Base-by-base conservation (phyloP, 2,888 invertebrate species). In the Caenorhabditis angaria region DNA sequence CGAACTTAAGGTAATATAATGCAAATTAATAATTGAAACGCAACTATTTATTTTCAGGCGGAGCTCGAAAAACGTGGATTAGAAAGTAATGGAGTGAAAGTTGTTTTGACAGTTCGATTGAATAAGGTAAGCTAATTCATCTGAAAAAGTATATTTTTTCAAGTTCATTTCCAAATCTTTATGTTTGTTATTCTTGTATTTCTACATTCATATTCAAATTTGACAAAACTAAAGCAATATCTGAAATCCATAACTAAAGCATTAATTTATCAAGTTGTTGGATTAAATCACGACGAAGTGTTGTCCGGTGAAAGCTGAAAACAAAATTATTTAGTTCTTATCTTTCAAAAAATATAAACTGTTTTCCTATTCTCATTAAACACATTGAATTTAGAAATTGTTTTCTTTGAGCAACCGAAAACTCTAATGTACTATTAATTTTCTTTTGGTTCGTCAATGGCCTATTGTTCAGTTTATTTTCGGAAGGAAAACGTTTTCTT, bases 51-150 rank as follows among this genome's bases (percentile, higher is more conserved):
- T 48, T 65, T 70, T 6, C 54, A 71, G 71, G n/a, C 41, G 3
- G 78, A 96, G 88, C 89, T 97, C 82, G 92, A 92, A 70, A 93
- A 93, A 1, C 91, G 96, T 24, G 92, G 91, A 86, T 90, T 93
- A 61, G 93, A 92, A 87, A 91, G 92, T 27, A 94, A 94, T 90
- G 96, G 94, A 88, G 89, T 94, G 28, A 94, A 94, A 85, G 91
- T 93, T 0, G 94, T 94, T 87, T 90, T 94, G 65, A 90, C 93
- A 51, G 93, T 94, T 24, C 91, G 95, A 41, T 90, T 97, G 48
- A 91, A 92, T 0, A 94, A 95, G 89, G 91, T 84, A 50, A 56
- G 72, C n/a, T 51, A 27, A 12, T 54, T 12, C 12, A 22, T 61
- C 25, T 61, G 29, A 32, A 18, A 20, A 41, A 41, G 35, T 32